These are phyloP conservation scores for Eumaeus atala DNA, from an alignment of 1,140 invertebrate genomes.

Conservation along the genomic window DNA sequence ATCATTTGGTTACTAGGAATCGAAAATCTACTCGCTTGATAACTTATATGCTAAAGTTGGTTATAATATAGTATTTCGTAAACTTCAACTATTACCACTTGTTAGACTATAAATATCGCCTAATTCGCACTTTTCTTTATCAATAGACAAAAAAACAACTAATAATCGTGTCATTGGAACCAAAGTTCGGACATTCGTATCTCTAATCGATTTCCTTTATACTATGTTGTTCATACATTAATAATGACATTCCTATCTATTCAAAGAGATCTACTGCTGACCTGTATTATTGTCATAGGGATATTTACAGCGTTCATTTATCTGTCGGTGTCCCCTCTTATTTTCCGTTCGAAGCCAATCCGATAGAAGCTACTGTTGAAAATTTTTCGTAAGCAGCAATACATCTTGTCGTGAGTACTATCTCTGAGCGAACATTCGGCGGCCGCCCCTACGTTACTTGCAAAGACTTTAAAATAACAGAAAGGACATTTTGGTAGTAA, in stretches of 20 bases:
- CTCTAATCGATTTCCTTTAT: constrained; percentile 51
- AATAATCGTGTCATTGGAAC: constrained; percentile 23
- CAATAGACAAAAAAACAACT: constrained; percentile 22
- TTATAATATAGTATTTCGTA: not conserved
- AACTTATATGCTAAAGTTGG: not conserved
- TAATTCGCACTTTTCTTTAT: constrained; percentile 25
- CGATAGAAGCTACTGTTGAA: constrained; percentile 66
- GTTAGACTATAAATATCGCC: constrained; percentile 17
- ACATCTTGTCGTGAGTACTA: constrained; percentile 66
- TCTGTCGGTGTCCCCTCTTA: constrained; percentile 67
- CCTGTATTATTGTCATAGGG: constrained; percentile 73
- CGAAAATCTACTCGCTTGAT: too few species aligned
- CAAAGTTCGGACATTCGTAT: constrained; percentile 38
- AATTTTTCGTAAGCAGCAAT: constrained; percentile 72
- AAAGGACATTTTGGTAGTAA: too few species aligned
- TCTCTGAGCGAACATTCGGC: constrained; percentile 66
- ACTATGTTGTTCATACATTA: constrained; percentile 68
- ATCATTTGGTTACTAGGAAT: too few species aligned
- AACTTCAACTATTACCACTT: not conserved
- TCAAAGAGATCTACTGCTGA: constrained; percentile 68
- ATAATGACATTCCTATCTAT: constrained; percentile 60
- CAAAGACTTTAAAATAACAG: constrained; percentile 33
- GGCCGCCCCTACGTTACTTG: constrained; percentile 49
- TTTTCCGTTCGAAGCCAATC: constrained; percentile 70
- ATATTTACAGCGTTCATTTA: constrained; percentile 71